Evolutionary conservation across 2,888 invertebrate genomes (phyloP), one percentile per base, ranked within the genome.

Genomic region (Lasioglossum leucozonium): DNA sequence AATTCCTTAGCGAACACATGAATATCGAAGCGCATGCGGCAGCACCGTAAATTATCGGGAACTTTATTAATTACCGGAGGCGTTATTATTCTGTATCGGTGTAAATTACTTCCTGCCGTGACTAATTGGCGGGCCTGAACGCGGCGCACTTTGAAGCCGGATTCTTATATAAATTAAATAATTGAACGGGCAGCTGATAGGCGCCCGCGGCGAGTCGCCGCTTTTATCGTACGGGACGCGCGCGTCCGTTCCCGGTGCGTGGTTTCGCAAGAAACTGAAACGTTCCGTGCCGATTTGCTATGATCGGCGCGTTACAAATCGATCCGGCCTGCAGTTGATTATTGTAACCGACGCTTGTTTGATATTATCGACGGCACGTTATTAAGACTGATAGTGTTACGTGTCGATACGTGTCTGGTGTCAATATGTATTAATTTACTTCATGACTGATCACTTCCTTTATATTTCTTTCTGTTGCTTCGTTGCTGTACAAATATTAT

Each of bases 51-150:
- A 86, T 88, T 86, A 88, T 62, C 67, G 37, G 34, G 72, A 73
- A 67, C 81, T 82, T 80, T 78, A 84, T 88, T 88, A 87, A 88
- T 88, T 81, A 74, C 80, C 77, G 81, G 79, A 75, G 42, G 75
- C 75, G 55, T 88, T 78, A 86, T 88, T 80, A 77, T 80, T 77
- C 76, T 58, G 72, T 37, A 73, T 79, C 81, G 81, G 67, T 37
- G 78, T 75, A 82, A 88, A 86, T 88, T 84, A 84, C 67, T 72
- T 81, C 81, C 84, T 78, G 62, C 76, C 69, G 79, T 83, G 83
- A 79, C 79, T 85, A 79, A 83, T 85, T 72, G 58, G 71, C 62
- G 77, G 22, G 13, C 30, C 26, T 11, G 47, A 73, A 26, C 72
- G 83, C 83, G 79, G 72, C 72, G 37, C 72, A 79, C 79, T 85